phyloP scores from a whole-genome alignment of 2,888 invertebrate genomes.

The Pyrochroa serraticornis region DNA sequence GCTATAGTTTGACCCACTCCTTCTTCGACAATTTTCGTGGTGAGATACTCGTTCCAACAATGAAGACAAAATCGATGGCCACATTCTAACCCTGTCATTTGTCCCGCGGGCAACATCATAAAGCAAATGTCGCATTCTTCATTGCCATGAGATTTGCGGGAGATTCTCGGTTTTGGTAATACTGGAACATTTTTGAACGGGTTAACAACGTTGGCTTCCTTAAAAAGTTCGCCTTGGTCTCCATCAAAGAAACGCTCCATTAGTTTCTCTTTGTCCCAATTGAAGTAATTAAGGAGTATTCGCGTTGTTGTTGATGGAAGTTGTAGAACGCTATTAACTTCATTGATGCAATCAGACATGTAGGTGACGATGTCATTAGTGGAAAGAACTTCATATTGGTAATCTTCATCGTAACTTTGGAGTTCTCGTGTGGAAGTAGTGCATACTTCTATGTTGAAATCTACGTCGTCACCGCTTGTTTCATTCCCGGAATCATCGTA shows the following conservation, averaged over 20 bases:
- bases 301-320: conserved; percentile 88
- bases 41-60: conserved; percentile 98
- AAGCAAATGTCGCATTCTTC: conserved; percentile 96
- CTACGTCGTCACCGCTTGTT: conserved; percentile 93
- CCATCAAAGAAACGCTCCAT: conserved; percentile 97
- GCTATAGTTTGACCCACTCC: conserved; percentile 96
- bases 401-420: conserved; percentile 86
- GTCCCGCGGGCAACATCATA: conserved; percentile 79
- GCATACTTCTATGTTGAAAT: conserved; percentile 89
- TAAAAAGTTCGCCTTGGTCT: conserved; percentile 92
- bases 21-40: conserved; percentile 98
- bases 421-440: conserved; percentile 75
- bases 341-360: conserved; percentile 96
- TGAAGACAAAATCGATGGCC: conserved; percentile 94
- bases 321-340: conserved; percentile 95
- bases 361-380: conserved; percentile 97
- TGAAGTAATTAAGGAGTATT: conserved; percentile 95
- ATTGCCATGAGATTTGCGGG: conserved; percentile 73
- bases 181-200: conserved; percentile 80
- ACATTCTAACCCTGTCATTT: conserved; percentile 95
- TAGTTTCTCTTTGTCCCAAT: conserved; percentile 99
- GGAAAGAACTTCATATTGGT: conserved; percentile 92
- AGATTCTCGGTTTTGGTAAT: conserved; percentile 71
- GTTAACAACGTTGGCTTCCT: conserved; percentile 93
- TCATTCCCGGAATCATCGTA: conserved; percentile 93